Conservation (phyloP, 2,113 vertebrate species). For the Periophthalmodon schlosseri region DNA sequence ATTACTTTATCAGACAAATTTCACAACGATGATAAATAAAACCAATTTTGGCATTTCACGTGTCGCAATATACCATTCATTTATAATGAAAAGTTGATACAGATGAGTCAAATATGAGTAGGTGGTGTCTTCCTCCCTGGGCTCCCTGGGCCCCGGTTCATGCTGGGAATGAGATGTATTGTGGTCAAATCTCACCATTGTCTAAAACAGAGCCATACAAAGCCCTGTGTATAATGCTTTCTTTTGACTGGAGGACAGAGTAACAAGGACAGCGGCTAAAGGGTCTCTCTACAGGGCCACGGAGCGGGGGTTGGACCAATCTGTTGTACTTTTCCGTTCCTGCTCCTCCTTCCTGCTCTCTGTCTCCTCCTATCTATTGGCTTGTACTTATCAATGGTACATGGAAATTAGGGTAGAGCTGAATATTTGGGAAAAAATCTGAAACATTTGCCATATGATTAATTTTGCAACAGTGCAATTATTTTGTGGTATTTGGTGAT, state of each 20-base stretch:
- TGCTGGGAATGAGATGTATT: constrained; percentile 57
- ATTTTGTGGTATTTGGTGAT: no score
- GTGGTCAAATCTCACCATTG: constrained; percentile 57
- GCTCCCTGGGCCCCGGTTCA: no score
- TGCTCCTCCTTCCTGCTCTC: constrained; percentile 10
- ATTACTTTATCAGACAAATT: not conserved
- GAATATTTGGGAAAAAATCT: not conserved
- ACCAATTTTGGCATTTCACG: no score
- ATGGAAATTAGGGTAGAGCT: constrained; percentile 6
- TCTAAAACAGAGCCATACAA: constrained; percentile 42
- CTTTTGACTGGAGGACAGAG: constrained; percentile 63
- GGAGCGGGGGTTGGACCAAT: constrained; percentile 60
- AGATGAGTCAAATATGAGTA: not conserved
- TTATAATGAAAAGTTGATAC: no score
- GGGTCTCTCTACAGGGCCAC: constrained; percentile 53
- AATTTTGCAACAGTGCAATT: no score
- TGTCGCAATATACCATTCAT: no score
- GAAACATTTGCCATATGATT: no score
- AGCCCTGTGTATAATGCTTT: constrained; percentile 51
- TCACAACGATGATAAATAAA: no score
- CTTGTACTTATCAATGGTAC: constrained; percentile 39
- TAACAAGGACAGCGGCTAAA: constrained; percentile 44
- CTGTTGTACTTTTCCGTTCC: constrained; percentile 77
- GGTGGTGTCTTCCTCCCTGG: not conserved
- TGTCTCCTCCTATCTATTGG: constrained; percentile 7